Percentiles rank a stretch among this genome's conserved stretches.
Conservation (phyloP, 2,113 vertebrate species). For the Corythoichthys haematopterus region DNA sequence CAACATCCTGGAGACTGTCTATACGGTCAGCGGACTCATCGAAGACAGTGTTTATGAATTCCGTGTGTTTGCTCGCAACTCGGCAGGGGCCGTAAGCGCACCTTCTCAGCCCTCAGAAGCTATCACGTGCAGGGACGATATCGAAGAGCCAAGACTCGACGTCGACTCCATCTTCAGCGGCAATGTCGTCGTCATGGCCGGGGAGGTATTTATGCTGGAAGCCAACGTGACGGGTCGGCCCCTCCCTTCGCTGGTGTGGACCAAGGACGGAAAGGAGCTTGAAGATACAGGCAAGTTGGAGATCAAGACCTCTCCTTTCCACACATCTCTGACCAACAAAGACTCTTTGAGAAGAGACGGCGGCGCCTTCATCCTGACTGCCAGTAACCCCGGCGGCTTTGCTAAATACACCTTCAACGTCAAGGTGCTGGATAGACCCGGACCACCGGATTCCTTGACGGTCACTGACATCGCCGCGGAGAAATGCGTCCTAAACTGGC, state of each 20-base stretch:
- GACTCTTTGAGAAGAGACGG: constrained; percentile 88
- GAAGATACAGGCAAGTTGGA: constrained; percentile 87
- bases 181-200: constrained; percentile 85
- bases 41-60: constrained; percentile 95
- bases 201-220: constrained; percentile 89
- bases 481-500: constrained; percentile 92
- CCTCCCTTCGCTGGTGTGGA: constrained; percentile 87
- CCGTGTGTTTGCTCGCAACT: constrained; percentile 91
- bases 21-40: constrained; percentile 91
- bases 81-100: constrained; percentile 87
- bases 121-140: constrained; percentile 90
- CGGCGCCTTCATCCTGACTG: constrained; percentile 84
- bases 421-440: constrained; percentile 94
- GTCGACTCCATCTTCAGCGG: constrained; percentile 87
- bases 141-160: constrained; percentile 89
- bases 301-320: constrained; percentile 89
- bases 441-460: constrained; percentile 87
- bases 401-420: constrained; percentile 92
- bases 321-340: constrained; percentile 83
- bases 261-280: constrained; percentile 92
- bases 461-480: constrained; percentile 86
- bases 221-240: constrained; percentile 88
- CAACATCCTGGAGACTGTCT: constrained; percentile 91
- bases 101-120: constrained; percentile 90
- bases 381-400: constrained; percentile 95